Evolutionary conservation across 1,140 invertebrate species (phyloP), one percentile per base, ranked within the genome.

Genomic region (Nasonia vitripennis): DNA sequence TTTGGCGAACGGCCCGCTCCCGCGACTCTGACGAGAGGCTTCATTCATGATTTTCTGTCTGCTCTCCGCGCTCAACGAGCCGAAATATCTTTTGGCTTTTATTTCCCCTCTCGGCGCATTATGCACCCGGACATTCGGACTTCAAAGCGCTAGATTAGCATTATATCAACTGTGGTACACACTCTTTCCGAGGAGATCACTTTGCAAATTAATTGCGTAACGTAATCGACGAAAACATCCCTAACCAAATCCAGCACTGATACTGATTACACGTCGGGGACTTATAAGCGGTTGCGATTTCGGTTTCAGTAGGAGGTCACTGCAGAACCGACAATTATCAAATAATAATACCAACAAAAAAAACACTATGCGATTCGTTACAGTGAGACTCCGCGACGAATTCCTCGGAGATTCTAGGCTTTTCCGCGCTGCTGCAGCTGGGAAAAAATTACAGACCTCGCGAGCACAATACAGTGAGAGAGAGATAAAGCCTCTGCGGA

Each of bases 1-100:
- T 83, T 83, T 83, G 81, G 81, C 81, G 81, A 75, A 55, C 62
- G 51, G 27, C 71, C 81, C 71, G 51, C 14, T 1, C 3, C 48
- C 17, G 23, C 10, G 12, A 12, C 55, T 2, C 37, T 75, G 70
- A 34, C 71, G 51, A 83, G 17, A 20, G 27, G 34, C 51, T 83
- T 83, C 81, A 83, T 83, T 83, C 81, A 83, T 77, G 31, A 83
- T 55, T 82, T 83, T 74, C 34, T 74, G 12, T 34, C 23, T 34
- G 5, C 14, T 74, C 27, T 9, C 27, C 27, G 17, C 7, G 27
- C 20, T 10, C 48, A 62, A 34, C 70, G 71, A 75, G 34, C 51
- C n/a, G 34, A 82, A 75, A 77, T 77, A 77, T 45, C 51, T 75
- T n/a, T 67, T 31, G 17, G 14, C 70, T 55, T n/a, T 62, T 31